Conservation (phyloP, 2,888 invertebrate species). For the Campoplex capitator region DNA sequence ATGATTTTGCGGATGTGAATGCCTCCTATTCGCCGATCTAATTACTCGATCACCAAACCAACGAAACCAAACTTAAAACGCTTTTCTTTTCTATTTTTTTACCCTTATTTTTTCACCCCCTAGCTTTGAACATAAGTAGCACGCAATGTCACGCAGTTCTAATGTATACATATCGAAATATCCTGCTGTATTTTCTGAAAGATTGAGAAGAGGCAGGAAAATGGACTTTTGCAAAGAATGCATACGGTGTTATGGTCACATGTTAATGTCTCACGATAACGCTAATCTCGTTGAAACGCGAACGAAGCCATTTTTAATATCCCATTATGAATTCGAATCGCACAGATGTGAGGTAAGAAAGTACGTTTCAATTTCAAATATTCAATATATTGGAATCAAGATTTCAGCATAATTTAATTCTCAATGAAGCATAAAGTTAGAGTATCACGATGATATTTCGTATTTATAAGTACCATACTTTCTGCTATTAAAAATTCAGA, state of each 20-base stretch:
- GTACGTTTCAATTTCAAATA: too few species aligned
- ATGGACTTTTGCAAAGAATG: conserved; percentile 58
- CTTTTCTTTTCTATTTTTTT: conserved; percentile 19
- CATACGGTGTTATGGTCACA: conserved; percentile 32
- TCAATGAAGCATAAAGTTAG: too few species aligned
- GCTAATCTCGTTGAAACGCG: too few species aligned
- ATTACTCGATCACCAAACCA: conserved; percentile 12
- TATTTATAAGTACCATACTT: too few species aligned
- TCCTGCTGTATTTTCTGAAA: conserved; percentile 38
- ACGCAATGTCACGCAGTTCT: conserved; percentile 56
- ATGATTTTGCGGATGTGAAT: conserved; percentile 53
- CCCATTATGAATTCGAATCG: too few species aligned
- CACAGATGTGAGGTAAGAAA: too few species aligned
- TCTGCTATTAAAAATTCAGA: too few species aligned
- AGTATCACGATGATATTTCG: too few species aligned
- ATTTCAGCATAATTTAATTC: too few species aligned
- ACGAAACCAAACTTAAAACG: conserved; percentile 30
- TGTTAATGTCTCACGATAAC: too few species aligned
- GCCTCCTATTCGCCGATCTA: conserved; percentile 45
- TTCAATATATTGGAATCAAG: too few species aligned
- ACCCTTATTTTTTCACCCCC: conserved; percentile 3
- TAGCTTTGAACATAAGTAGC: background rate
- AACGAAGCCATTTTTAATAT: too few species aligned
- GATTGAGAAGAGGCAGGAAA: conserved; percentile 17
- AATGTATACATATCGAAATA: conserved; percentile 61